Percentiles rank a stretch among this genome's conserved stretches.
These are phyloP conservation scores for Propithecus perrieri DNA, from an alignment of 2,797 vertebrate species.

Conservation along the genomic window DNA sequence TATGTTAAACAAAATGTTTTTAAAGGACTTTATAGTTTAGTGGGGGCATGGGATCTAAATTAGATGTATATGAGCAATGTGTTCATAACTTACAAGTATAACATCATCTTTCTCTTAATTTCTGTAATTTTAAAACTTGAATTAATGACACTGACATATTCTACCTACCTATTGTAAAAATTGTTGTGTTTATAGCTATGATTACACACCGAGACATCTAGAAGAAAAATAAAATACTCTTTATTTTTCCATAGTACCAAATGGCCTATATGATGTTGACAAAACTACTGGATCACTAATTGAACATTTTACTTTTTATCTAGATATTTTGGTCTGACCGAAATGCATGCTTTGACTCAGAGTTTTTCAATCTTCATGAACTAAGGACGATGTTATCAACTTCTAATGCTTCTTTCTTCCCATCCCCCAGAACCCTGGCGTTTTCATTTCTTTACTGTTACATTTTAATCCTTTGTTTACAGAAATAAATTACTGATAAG, in stretches of 20 bases:
- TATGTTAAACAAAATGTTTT: background rate
- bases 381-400: background rate
- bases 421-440: background rate
- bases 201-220: background rate
- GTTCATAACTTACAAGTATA: background rate
- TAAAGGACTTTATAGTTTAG: background rate
- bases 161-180: background rate
- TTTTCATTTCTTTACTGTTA: background rate
- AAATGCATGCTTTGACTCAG: background rate
- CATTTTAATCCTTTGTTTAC: background rate
- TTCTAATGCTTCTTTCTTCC: background rate
- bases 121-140: background rate
- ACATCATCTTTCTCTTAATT: background rate
- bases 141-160: background rate
- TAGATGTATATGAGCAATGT: background rate
- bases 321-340: background rate
- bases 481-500: background rate
- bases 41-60: background rate
- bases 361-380: background rate
- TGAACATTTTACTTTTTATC: slow-evolving; percentile 27
- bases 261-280: background rate
- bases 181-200: background rate
- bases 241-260: background rate
- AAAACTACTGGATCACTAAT: background rate
- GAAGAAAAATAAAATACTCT: background rate